phyloP scores from a whole-genome alignment of 2,113 vertebrate genomes.

The Arvicanthis niloticus region DNA sequence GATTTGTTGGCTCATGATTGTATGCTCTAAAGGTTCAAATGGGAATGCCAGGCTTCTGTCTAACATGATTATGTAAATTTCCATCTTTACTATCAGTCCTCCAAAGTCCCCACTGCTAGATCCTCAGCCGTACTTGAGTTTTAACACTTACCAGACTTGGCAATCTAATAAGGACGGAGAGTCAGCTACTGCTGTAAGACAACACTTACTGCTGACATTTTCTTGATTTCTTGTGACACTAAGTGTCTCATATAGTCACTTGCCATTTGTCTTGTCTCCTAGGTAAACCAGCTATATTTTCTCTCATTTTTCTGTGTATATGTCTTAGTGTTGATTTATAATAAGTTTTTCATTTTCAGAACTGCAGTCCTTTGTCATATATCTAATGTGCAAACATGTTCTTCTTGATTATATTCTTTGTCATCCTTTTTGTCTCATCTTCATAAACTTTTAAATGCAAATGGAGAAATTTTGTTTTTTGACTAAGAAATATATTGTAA shows the following conservation, averaged over 20 bases:
- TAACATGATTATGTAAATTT: background rate
- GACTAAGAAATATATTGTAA: conserved; percentile 31
- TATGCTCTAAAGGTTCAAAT: background rate
- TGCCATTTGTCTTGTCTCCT: conserved; percentile 32
- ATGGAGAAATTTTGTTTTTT: conserved; percentile 1
- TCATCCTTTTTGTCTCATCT: background rate
- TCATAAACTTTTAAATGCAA: conserved; percentile 36
- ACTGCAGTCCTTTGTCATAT: conserved; percentile 21
- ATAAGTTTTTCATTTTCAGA: background rate
- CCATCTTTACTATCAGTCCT: background rate
- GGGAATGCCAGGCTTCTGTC: background rate
- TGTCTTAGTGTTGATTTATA: conserved; percentile 5
- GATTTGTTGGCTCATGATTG: background rate
- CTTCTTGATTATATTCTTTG: background rate
- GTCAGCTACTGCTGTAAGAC: background rate
- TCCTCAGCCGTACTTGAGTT: background rate
- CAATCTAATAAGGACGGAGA: background rate
- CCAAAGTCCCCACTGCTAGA: background rate
- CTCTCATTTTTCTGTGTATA: background rate
- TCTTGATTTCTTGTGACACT: conserved; percentile 38
- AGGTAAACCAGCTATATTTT: conserved; percentile 8
- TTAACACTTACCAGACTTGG: background rate
- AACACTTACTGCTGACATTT: conserved; percentile 7
- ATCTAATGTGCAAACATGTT: background rate
- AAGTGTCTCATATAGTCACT: background rate